Conservation (phyloP, 2,113 vertebrate species). For the Polyodon spathula region DNA sequence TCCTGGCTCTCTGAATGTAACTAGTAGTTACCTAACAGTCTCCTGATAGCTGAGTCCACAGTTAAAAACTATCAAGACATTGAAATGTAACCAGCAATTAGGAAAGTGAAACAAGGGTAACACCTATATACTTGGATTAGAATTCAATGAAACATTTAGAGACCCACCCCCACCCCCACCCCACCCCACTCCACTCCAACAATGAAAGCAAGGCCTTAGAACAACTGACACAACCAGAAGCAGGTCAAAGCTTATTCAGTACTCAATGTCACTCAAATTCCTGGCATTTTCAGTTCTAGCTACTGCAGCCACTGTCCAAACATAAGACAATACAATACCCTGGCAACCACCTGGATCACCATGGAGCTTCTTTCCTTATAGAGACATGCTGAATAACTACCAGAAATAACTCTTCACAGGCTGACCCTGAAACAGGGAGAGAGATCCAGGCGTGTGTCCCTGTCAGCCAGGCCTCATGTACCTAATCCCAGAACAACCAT, state of each 20-base stretch:
- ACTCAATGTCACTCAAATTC: constrained; percentile 42
- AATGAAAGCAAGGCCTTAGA: constrained; percentile 18
- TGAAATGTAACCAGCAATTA: constrained; percentile 16
- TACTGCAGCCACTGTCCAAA: constrained; percentile 43
- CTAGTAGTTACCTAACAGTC: too few species aligned
- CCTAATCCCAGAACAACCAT: constrained; percentile 15
- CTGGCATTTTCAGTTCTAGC: constrained; percentile 39
- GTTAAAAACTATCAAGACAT: constrained; percentile 11
- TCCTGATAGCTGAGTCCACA: too few species aligned
- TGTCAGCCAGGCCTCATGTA: constrained; percentile 12
- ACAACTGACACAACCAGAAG: constrained; percentile 27
- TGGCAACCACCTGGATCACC: constrained; percentile 43
- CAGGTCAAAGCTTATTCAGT: constrained; percentile 20
- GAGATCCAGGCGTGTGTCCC: constrained; percentile 44
- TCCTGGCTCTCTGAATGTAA: too few species aligned
- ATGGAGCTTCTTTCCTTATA: constrained; percentile 35
- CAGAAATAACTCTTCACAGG: constrained; percentile 41
- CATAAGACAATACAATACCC: constrained; percentile 25
- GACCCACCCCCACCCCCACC: too few species aligned
- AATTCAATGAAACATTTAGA: constrained; percentile 12
- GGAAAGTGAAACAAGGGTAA: background rate
- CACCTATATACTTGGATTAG: constrained; percentile 14
- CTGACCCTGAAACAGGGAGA: constrained; percentile 21
- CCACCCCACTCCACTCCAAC: constrained; percentile 1
- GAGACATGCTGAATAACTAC: constrained; percentile 32